These are phyloP conservation scores for Acanthosoma haemorrhoidale DNA, from an alignment of 2,888 invertebrate species.

Conservation along the genomic window DNA sequence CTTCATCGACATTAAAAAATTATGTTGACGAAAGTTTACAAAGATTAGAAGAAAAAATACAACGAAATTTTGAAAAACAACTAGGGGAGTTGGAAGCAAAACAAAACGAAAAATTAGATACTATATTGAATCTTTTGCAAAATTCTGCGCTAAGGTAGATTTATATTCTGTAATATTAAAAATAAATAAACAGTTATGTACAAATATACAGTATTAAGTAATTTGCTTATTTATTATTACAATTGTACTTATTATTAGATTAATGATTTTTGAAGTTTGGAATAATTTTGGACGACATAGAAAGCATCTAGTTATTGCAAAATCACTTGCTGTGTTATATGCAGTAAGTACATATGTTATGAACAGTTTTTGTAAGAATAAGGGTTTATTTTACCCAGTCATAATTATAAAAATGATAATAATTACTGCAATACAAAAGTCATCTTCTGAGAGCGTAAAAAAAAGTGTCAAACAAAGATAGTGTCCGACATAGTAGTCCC, in stretches of 20 bases:
- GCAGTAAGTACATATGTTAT: not conserved
- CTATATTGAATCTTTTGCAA: constrained; percentile 41
- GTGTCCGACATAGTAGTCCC: constrained; percentile 32
- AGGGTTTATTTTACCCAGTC: constrained; percentile 9
- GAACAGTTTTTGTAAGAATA: not conserved
- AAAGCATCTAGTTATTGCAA: not conserved
- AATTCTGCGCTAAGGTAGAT: constrained; percentile 18
- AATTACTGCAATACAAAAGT: not conserved
- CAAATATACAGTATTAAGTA: not conserved
- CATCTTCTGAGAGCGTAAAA: too few relatives aligned
- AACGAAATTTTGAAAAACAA: constrained; percentile 19
- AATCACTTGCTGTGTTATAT: not conserved
- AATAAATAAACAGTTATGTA: not conserved
- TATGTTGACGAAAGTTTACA: constrained; percentile 34
- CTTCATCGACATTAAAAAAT: not conserved
- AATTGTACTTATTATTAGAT: not conserved
- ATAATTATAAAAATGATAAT: not conserved
- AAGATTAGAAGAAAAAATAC: constrained; percentile 2
- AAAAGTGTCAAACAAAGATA: not conserved
- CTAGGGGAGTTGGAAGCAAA: constrained; percentile 44
- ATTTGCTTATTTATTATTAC: not conserved
- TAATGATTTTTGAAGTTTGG: not conserved
- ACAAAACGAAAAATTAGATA: constrained; percentile 46
- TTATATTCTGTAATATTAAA: not conserved
- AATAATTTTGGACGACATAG: not conserved